Percentiles rank a stretch among this genome's conserved stretches.
phyloP scores from a whole-genome alignment of 1,140 invertebrate species.

The Marisa cornuarietis region DNA sequence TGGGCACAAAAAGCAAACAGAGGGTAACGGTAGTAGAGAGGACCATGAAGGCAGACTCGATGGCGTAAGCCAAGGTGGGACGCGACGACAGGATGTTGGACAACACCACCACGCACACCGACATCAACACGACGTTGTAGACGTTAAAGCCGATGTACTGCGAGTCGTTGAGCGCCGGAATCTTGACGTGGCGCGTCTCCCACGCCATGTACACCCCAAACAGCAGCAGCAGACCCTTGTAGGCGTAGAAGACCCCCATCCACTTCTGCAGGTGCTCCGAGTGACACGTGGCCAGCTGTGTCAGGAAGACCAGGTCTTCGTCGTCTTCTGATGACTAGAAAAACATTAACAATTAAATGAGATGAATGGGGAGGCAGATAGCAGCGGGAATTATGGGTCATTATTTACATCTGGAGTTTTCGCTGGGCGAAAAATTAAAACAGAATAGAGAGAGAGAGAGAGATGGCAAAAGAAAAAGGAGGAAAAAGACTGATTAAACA shows the following conservation, averaged over 20 bases:
- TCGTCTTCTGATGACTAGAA: constrained; percentile 49
- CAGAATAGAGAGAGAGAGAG: constrained; percentile 1
- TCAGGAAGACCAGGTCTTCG: constrained; percentile 78
- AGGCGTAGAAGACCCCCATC: constrained; percentile 86
- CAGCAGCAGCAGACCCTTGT: constrained; percentile 83
- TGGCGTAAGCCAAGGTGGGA: constrained; percentile 84
- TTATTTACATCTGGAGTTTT: not conserved
- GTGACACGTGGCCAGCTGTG: constrained; percentile 88
- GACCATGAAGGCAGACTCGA: constrained; percentile 83
- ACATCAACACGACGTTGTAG: constrained; percentile 90
- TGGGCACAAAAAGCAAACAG: constrained; percentile 87
- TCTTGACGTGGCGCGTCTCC: constrained; percentile 62
- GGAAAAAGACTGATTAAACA: too few species aligned
- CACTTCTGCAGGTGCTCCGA: constrained; percentile 87
- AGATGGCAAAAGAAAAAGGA: not conserved
- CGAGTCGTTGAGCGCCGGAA: constrained; percentile 63
- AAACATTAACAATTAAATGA: too few species aligned
- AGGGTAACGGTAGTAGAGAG: constrained; percentile 87
- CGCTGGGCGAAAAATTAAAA: not conserved
- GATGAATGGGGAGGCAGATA: not conserved
- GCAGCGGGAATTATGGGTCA: not conserved
- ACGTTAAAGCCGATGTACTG: constrained; percentile 75
- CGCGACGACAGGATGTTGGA: constrained; percentile 86
- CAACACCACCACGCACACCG: constrained; percentile 83
- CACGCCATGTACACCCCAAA: constrained; percentile 73